phyloP scores from a whole-genome alignment of 2,797 vertebrate species.

The Numenius phaeopus region DNA sequence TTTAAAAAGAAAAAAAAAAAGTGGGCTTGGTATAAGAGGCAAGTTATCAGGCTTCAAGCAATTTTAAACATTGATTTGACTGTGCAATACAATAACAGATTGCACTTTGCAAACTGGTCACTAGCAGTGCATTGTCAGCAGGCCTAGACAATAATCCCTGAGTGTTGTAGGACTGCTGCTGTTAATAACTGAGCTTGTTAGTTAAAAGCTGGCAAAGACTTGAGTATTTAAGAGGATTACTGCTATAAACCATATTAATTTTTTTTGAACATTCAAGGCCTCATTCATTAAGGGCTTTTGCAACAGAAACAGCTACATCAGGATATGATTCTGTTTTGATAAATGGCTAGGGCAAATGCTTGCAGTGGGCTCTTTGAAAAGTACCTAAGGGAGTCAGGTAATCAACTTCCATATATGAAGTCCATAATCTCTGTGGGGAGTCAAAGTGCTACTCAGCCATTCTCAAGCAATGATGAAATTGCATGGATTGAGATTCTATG shows the following conservation, averaged over 20 bases:
- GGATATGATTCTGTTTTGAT: constrained; percentile 15
- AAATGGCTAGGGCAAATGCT: constrained; percentile 7
- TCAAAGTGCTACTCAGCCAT: neutral
- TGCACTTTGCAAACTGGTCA: constrained; percentile 79
- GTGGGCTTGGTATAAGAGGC: constrained; percentile 7
- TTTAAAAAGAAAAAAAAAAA: constrained; percentile 7
- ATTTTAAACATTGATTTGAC: constrained; percentile 75
- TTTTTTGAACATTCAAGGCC: constrained; percentile 62
- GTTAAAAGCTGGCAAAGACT: constrained; percentile 80
- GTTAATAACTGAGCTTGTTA: constrained; percentile 80
- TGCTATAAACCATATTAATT: constrained; percentile 76
- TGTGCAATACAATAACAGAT: constrained; percentile 76
- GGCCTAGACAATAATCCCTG: constrained; percentile 75
- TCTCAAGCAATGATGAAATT: neutral
- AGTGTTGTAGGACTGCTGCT: constrained; percentile 65
- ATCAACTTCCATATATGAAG: neutral
- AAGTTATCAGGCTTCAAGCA: constrained; percentile 65
- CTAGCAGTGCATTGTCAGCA: constrained; percentile 77
- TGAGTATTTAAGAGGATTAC: constrained; percentile 81
- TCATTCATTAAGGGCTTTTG: constrained; percentile 70
- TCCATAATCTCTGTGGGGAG: neutral
- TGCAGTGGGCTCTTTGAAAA: neutral
- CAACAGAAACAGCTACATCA: constrained; percentile 49
- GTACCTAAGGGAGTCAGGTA: neutral
- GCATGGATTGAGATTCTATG: neutral